Conservation (phyloP, 2,113 vertebrate species). For the Pungitius pungitius region DNA sequence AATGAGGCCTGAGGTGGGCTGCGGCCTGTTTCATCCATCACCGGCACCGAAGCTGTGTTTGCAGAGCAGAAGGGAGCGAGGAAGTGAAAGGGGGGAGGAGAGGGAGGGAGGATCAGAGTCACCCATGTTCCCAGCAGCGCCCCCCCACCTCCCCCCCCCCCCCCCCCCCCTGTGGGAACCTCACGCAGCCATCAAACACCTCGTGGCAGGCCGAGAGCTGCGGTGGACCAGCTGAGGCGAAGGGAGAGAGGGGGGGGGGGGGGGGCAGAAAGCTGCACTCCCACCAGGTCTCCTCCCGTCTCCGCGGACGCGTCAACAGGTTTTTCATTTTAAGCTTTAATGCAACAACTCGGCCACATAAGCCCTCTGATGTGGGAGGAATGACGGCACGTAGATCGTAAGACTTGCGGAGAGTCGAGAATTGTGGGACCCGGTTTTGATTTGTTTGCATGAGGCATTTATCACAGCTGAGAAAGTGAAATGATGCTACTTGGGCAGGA, state of each 20-base stretch:
- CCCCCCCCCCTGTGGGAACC: slow-evolving; percentile 69
- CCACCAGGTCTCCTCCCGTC: slow-evolving; percentile 42
- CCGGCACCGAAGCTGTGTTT: slow-evolving; percentile 63
- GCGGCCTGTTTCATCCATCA: slow-evolving; percentile 79
- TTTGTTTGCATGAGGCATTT: neutral
- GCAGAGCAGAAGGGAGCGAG: slow-evolving; percentile 57
- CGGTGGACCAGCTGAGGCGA: slow-evolving; percentile 54
- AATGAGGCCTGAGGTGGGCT: slow-evolving; percentile 66
- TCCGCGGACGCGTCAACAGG: slow-evolving; percentile 66
- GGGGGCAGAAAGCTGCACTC: slow-evolving; percentile 40
- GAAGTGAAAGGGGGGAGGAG: slow-evolving; percentile 42
- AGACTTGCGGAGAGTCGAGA: slow-evolving; percentile 30
- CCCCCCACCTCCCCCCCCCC: slow-evolving; percentile 67
- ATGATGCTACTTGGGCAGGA: slow-evolving; percentile 6
- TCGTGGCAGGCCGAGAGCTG: slow-evolving; percentile 69
- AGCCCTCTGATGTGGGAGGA: slow-evolving; percentile 62
- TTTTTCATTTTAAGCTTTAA: slow-evolving; percentile 75
- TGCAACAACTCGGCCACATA: slow-evolving; percentile 60
- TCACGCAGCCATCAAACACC: slow-evolving; percentile 77
- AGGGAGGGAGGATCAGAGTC: slow-evolving; percentile 37
- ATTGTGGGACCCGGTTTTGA: slow-evolving; percentile 29
- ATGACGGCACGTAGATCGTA: slow-evolving; percentile 17
- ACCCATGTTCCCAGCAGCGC: slow-evolving; percentile 72
- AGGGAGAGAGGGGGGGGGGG: neutral
- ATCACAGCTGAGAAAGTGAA: slow-evolving; percentile 1